phyloP scores from a whole-genome alignment of 2,797 vertebrate genomes.

The Otolemur crassicaudatus region DNA sequence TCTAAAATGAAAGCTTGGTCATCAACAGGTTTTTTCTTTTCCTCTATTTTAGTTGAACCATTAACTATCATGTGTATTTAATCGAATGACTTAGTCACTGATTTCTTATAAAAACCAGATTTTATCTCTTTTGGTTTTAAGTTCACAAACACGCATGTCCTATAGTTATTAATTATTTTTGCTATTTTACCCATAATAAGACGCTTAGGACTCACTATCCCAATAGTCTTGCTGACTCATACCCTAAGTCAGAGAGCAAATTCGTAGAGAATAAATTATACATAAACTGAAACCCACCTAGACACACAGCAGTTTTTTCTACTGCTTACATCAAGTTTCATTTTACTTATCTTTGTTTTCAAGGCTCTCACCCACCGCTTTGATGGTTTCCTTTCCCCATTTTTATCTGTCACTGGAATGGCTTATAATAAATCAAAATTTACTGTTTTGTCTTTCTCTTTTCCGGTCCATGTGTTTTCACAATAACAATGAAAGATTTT shows the following conservation, averaged over 20 bases:
- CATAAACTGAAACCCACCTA: not conserved
- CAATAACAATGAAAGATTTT: slow-evolving; percentile 41
- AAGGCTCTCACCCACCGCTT: not conserved
- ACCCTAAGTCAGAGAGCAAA: slow-evolving; percentile 42
- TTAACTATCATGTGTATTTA: not conserved
- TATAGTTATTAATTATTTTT: not conserved
- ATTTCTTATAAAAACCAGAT: not conserved
- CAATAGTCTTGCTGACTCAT: not conserved
- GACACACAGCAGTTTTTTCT: not conserved
- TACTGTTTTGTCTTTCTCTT: slow-evolving; percentile 53
- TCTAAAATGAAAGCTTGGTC: not conserved
- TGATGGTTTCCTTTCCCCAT: not conserved
- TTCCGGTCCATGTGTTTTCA: slow-evolving; percentile 10
- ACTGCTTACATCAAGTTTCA: not conserved
- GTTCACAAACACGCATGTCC: not conserved
- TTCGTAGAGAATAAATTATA: not conserved
- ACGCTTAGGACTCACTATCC: not conserved
- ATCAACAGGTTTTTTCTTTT: not conserved
- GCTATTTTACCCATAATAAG: not conserved
- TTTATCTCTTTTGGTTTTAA: slow-evolving; percentile 45
- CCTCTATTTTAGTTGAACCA: not conserved
- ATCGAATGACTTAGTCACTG: not conserved
- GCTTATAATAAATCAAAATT: not conserved
- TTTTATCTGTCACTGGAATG: not conserved
- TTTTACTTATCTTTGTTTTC: slow-evolving; percentile 53